A percentile compares a stretch with the other conserved stretches of the same genome.
These are phyloP conservation scores for Peromyscus melanophrys DNA, from an alignment of 2,797 vertebrate species.

Conservation along the genomic window DNA sequence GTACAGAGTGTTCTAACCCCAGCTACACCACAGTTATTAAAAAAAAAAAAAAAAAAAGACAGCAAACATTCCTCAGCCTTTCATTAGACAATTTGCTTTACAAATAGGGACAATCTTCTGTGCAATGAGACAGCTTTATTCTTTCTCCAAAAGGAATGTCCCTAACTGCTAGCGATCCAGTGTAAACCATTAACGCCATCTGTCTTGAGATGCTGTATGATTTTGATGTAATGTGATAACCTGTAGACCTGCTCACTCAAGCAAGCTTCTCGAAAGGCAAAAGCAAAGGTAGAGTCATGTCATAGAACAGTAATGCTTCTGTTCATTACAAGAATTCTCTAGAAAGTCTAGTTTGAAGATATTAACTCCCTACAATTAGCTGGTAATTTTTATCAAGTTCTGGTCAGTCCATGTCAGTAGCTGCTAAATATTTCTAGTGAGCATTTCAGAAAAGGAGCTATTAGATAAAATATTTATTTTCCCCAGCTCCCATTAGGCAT, in stretches of 20 bases:
- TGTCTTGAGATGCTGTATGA: not conserved
- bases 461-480: not conserved
- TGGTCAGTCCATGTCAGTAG: not conserved
- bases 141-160: slow-evolving; percentile 1
- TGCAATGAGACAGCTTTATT: slow-evolving; percentile 3
- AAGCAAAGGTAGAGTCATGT: not conserved
- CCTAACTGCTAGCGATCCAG: not conserved
- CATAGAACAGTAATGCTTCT: not conserved
- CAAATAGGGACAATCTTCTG: slow-evolving; percentile 47
- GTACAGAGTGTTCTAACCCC: slow-evolving; percentile 77
- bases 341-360: not conserved
- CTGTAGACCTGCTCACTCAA: not conserved
- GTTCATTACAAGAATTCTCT: not conserved
- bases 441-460: not conserved
- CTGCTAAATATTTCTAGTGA: not conserved
- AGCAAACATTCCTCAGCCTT: slow-evolving; percentile 47
- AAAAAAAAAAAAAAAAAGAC: not conserved
- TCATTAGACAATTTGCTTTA: slow-evolving; percentile 64
- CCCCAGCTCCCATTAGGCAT: not conserved
- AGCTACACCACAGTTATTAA: slow-evolving; percentile 62
- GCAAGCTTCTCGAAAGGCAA: not conserved
- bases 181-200: not conserved
- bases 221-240: not conserved
- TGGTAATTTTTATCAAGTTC: slow-evolving; percentile 21
- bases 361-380: not conserved